Evolutionary conservation across 2,113 vertebrate genomes (phyloP).

Genomic region (Bubo blakistoni): DNA sequence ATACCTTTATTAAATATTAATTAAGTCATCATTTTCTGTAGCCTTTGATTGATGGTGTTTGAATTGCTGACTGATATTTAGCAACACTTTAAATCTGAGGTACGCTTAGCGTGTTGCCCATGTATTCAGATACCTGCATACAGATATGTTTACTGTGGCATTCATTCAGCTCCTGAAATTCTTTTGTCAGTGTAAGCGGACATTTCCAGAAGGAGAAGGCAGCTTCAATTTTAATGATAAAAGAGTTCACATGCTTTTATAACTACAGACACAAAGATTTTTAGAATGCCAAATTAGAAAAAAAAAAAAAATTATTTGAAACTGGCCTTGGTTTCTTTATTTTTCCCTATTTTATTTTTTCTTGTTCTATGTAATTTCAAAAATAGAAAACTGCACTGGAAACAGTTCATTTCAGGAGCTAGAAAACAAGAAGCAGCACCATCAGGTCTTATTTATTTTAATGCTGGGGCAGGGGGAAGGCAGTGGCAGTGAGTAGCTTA

Average conservation of each 20-base stretch:
- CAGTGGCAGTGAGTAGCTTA: neutral
- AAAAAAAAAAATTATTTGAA: neutral
- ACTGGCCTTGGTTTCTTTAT: neutral
- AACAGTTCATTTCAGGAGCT: neutral
- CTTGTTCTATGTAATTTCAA: neutral
- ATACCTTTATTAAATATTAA: constrained; percentile 56
- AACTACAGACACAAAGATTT: neutral
- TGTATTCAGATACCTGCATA: neutral
- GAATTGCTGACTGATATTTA: constrained; percentile 22
- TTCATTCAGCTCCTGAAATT: constrained; percentile 8
- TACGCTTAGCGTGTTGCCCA: neutral
- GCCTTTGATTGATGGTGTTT: constrained; percentile 4
- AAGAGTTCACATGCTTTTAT: neutral
- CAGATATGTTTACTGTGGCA: neutral
- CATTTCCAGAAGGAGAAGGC: neutral
- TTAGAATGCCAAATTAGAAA: neutral
- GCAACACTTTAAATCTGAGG: neutral
- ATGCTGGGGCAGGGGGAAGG: neutral
- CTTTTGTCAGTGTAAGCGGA: neutral
- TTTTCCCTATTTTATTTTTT: neutral
- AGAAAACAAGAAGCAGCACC: neutral
- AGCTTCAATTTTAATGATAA: neutral
- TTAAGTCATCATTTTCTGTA: constrained; percentile 7
- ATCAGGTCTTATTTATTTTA: neutral
- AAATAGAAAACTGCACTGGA: neutral